phyloP scores from a whole-genome alignment of 1,140 invertebrate species.

The Druon quercuslanigerum region DNA sequence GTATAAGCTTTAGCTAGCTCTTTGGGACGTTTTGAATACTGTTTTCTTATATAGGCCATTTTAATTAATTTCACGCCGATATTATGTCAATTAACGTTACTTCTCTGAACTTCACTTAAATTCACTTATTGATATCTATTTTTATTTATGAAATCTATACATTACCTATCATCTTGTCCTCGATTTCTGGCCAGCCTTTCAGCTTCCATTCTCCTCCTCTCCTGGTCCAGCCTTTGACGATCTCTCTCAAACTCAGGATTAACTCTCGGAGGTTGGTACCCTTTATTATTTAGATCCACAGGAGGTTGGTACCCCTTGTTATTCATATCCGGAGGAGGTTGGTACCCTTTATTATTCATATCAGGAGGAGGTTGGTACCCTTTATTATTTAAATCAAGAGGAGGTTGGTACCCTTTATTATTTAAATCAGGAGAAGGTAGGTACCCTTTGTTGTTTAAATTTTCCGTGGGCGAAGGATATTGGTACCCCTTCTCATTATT shows the following conservation, averaged over 20 bases:
- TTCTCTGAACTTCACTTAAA: not conserved
- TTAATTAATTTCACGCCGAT: no score
- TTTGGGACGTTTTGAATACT: no score
- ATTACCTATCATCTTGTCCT: constrained; percentile 8
- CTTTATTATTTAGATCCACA: not conserved
- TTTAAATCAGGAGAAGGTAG: not conserved
- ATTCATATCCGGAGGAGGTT: not conserved
- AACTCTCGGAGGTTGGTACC: not conserved
- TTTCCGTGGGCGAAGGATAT: not conserved
- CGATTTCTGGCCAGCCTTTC: constrained; percentile 25
- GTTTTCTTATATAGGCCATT: no score
- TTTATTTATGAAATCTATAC: no score
- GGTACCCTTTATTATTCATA: not conserved
- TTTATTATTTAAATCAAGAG: not conserved
- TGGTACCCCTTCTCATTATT: constrained; percentile 6
- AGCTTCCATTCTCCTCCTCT: constrained; percentile 40
- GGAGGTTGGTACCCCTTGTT: not conserved
- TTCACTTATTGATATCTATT: not conserved
- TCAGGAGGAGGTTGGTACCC: not conserved
- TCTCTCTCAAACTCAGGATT: constrained; percentile 31
- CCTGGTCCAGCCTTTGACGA: constrained; percentile 37
- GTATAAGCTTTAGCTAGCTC: no score
- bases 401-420: not conserved
- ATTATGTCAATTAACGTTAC: no score
- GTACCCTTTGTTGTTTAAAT: constrained; percentile 12